Percentiles rank a stretch among this genome's conserved stretches.
Conservation (phyloP, 2,113 vertebrate species). For the Pseudolaguvia tuberculata region DNA sequence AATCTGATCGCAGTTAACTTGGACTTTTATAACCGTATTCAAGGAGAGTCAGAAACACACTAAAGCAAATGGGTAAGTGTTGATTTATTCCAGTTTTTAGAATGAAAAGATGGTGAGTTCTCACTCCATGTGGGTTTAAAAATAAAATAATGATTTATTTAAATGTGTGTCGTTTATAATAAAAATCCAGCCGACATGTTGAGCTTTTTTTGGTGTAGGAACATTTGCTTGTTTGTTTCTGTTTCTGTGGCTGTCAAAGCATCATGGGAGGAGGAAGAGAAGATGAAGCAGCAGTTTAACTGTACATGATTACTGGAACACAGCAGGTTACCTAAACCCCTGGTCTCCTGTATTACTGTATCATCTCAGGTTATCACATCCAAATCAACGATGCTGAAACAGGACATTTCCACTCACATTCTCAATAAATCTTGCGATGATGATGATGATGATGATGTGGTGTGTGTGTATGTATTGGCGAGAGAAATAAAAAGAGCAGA, state of each 20-base stretch:
- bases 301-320: background rate
- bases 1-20: background rate
- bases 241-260: slow-evolving; percentile 9
- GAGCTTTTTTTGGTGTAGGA: background rate
- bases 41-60: background rate
- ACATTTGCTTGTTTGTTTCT: background rate
- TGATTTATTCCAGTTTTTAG: background rate
- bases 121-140: background rate
- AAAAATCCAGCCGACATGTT: background rate
- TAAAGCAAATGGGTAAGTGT: slow-evolving; percentile 32
- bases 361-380: background rate
- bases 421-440: no score
- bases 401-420: no score
- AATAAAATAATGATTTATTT: background rate
- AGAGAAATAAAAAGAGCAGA: background rate
- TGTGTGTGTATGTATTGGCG: background rate
- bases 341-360: background rate
- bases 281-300: slow-evolving; percentile 24
- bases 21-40: background rate
- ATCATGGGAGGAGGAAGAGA: background rate
- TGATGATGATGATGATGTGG: no score
- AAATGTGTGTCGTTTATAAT: background rate
- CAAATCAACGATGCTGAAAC: background rate
- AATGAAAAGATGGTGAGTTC: background rate
- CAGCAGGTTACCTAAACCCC: no score